Conservation (phyloP, 2,797 vertebrate species). For the Eremophila alpestris region DNA sequence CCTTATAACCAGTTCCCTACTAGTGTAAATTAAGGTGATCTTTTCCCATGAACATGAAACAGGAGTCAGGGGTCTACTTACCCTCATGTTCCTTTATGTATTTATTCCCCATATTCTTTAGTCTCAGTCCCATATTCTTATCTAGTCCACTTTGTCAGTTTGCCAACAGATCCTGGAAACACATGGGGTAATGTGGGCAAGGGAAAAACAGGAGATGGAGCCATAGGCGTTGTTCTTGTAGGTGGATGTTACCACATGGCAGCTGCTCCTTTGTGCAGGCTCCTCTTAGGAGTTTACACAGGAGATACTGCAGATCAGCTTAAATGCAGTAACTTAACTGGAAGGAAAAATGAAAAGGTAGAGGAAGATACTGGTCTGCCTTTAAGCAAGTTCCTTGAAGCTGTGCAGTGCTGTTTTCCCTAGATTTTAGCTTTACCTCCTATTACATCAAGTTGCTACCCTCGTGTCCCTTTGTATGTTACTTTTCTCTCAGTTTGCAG, state of each 20-base stretch:
- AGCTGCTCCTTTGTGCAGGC: neutral
- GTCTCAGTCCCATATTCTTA: neutral
- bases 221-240: neutral
- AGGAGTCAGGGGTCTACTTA: neutral
- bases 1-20: neutral
- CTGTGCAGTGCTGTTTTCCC: neutral
- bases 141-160: neutral
- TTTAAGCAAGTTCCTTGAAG: neutral
- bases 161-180: neutral
- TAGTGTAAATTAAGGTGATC: neutral
- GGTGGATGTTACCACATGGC: neutral
- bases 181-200: neutral
- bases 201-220: neutral
- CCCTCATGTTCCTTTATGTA: neutral
- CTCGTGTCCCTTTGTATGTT: neutral
- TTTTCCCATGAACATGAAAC: neutral
- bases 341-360: neutral
- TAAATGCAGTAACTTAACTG: neutral
- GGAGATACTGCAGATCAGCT: neutral
- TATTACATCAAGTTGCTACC: accelerated
- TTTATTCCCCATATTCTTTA: neutral
- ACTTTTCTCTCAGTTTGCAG: neutral
- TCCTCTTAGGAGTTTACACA: neutral
- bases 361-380: neutral
- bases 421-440: neutral